phyloP scores from a whole-genome alignment of 2,888 invertebrate genomes.

The Watsonalla binaria region DNA sequence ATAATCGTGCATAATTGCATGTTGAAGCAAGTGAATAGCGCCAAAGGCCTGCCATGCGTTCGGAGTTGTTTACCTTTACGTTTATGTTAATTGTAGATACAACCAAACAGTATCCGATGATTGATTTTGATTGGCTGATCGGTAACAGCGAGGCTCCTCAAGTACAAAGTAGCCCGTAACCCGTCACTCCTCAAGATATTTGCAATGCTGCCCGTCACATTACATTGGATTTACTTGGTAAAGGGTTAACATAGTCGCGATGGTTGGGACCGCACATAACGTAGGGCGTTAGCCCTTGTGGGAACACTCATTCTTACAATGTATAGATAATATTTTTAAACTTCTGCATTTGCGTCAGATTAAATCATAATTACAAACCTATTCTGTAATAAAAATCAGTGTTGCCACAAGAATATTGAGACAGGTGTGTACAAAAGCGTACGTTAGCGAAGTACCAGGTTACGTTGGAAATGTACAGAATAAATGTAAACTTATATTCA shows the following conservation, averaged over 20 bases:
- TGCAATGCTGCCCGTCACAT: conserved; percentile 40
- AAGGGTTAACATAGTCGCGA: conserved; percentile 36
- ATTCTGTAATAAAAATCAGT: not conserved
- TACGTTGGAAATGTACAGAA: not conserved
- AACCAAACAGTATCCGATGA: conserved; percentile 77
- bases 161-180: conserved; percentile 55
- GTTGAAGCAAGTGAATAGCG: not conserved
- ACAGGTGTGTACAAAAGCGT: not conserved
- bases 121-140: conserved; percentile 79
- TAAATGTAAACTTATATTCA: not conserved
- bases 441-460: not conserved
- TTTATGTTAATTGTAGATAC: conserved; percentile 78
- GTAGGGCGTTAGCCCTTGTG: conserved; percentile 16
- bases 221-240: conserved; percentile 48
- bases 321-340: too few species aligned
- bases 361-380: not conserved
- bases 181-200: conserved; percentile 53
- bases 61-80: conserved; percentile 45
- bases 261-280: conserved; percentile 31
- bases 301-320: conserved; percentile 15
- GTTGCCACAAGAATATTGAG: not conserved
- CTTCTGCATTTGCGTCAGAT: not conserved
- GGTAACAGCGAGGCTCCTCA: conserved; percentile 66
- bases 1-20: too few species aligned
- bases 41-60: conserved; percentile 7